Conservation (phyloP, 2,797 vertebrate species). For the Loris lydekkerianus region DNA sequence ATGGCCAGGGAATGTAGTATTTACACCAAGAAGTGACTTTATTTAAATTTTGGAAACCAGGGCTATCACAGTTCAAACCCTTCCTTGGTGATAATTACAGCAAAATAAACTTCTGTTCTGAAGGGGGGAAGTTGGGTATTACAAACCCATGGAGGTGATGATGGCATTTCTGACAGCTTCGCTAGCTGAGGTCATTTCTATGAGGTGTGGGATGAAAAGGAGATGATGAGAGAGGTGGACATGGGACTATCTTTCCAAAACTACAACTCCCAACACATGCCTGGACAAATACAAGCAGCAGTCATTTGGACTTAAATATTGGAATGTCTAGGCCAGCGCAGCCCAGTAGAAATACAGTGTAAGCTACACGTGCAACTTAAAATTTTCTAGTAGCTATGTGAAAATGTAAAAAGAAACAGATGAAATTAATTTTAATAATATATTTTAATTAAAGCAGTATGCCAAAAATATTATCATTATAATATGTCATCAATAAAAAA, state of each 20-base stretch:
- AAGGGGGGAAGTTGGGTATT: not conserved
- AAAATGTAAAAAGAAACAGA: constrained; percentile 42
- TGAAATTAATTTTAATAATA: constrained; percentile 21
- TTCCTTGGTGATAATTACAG: not conserved
- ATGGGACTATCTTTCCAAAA: not conserved
- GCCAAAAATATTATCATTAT: constrained; percentile 6
- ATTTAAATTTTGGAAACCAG: constrained; percentile 54
- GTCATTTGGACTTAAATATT: not conserved
- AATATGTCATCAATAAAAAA: constrained; percentile 24
- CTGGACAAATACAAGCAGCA: not conserved
- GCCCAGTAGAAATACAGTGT: not conserved
- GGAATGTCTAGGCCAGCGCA: constrained; percentile 31
- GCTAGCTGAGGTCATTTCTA: not conserved
- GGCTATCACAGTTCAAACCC: not conserved
- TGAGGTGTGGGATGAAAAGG: not conserved
- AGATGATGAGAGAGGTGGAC: not conserved
- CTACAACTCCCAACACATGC: not conserved
- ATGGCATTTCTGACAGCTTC: not conserved
- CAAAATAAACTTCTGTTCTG: constrained; percentile 23
- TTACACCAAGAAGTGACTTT: not conserved
- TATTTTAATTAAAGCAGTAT: constrained; percentile 33
- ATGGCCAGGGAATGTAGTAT: not conserved
- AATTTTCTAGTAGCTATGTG: constrained; percentile 34
- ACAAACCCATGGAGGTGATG: not conserved
- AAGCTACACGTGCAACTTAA: not conserved